Evolutionary conservation across 2,113 vertebrate genomes (phyloP), one percentile per base, ranked within the genome.

Genomic region (Aplodontia rufa): DNA sequence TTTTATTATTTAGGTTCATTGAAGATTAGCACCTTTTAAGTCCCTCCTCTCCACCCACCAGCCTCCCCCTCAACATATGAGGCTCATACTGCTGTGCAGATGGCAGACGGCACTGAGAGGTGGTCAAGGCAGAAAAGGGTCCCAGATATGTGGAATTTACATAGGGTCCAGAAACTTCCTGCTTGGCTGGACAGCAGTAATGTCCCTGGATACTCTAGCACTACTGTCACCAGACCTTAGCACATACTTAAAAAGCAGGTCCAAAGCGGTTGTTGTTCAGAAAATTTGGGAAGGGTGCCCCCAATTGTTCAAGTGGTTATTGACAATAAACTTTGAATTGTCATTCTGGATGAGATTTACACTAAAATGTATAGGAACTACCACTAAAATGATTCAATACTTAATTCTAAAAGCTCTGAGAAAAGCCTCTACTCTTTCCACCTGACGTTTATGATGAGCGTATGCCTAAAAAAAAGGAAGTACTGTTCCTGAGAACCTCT

Each of bases 1-100:
- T 93, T 71, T 28, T 64, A 19, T 64, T 78, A 64, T 64, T 93
- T 92, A n/a, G 62, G 75, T 87, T 85, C 40, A 87, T 82, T 90
- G 69, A 64, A 82, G 40, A 66, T 55, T 83, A 89, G 42, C 32
- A 72, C 16, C 45, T 88, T 91, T 84, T 80, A 78, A 82, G 37
- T n/a, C 5, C n/a, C 28, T n/a, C 14, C 0, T 40, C 12, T 19
- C 19, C 62, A 78, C 5, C 12, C 13, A 2, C 17, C 4, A 45
- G 2, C 8, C 17, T 4, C 47, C 10, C 24, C 49, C 26, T 75
- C 47, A 28, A 5, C 49, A 17, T 32, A 14, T 17, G 64, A 72
- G n/a, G 40, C 45, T 26, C 35, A 66, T 0, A 1, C 26, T 28
- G 28, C 17, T 51, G 22, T 32, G 32, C 12, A 49, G 7, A 28